Evolutionary conservation across 2,888 invertebrate genomes (phyloP).

Genomic region (Aspidiotus destructor): DNA sequence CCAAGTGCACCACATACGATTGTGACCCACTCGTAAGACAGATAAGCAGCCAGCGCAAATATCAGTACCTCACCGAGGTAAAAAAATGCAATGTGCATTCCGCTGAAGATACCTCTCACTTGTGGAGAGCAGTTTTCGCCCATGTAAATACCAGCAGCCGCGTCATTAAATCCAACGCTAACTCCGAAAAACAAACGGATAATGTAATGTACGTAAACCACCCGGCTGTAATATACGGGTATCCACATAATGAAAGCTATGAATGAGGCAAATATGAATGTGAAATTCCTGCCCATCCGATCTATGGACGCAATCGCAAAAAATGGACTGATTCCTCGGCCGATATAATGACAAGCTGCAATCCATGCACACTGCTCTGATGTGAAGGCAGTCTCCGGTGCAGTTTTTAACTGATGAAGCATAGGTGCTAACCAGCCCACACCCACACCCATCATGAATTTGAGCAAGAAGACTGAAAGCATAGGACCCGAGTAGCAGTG

Average conservation of each 20-base stretch:
- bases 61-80: constrained; percentile 35
- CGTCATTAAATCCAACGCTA: constrained; percentile 36
- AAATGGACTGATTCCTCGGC: constrained; percentile 5
- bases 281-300: constrained; percentile 8
- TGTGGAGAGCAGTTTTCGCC: constrained; percentile 33
- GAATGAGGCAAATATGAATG: not conserved
- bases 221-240: not conserved
- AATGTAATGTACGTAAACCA: constrained; percentile 29
- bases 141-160: constrained; percentile 36
- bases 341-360: constrained; percentile 19
- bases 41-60: constrained; percentile 35
- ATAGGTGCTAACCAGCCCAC: constrained; percentile 15
- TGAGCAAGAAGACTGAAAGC: too few species aligned
- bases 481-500: too few species aligned
- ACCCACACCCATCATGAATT: not conserved
- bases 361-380: constrained; percentile 11
- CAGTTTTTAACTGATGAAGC: not conserved
- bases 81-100: not conserved
- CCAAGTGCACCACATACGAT: not conserved
- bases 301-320: not conserved
- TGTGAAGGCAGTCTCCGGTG: not conserved
- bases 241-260: constrained; percentile 1
- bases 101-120: constrained; percentile 1
- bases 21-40: constrained; percentile 34
- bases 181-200: constrained; percentile 36